Conservation (phyloP, 2,888 invertebrate genomes). For the Liopterus haemorrhoidalis region DNA sequence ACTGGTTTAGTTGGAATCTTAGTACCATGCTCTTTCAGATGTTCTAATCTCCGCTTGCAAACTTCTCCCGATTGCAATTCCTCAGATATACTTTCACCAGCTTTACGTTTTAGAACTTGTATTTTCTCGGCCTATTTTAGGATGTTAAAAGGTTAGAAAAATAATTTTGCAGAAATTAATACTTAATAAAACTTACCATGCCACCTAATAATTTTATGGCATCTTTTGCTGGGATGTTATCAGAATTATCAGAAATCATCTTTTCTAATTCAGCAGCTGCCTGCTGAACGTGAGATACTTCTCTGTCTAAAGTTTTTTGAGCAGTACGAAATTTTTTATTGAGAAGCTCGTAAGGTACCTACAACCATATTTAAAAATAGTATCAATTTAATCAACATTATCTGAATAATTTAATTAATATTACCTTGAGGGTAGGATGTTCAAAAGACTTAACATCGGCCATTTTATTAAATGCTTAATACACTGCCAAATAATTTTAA, state of each 20-base stretch:
- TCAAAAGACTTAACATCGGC: constrained; percentile 91
- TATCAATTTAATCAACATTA: constrained; percentile 9
- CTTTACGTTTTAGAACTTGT: constrained; percentile 86
- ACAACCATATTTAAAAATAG: constrained; percentile 19
- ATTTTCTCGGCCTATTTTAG: constrained; percentile 65
- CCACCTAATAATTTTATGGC: constrained; percentile 77
- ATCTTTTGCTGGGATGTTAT: constrained; percentile 57
- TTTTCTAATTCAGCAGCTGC: constrained; percentile 74
- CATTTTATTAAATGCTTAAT: constrained; percentile 50
- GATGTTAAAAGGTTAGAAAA: not conserved
- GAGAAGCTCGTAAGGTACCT: constrained; percentile 96
- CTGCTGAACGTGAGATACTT: constrained; percentile 81
- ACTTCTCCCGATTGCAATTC: constrained; percentile 86
- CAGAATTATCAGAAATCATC: constrained; percentile 56
- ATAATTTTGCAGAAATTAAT: not conserved
- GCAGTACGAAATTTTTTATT: constrained; percentile 95
- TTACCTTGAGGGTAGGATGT: constrained; percentile 90
- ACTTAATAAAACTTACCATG: constrained; percentile 62
- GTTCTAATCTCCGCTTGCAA: constrained; percentile 88
- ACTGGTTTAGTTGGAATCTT: constrained; percentile 42
- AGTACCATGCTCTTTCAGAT: constrained; percentile 72
- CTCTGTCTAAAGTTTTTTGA: constrained; percentile 90
- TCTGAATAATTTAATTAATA: constrained; percentile 14
- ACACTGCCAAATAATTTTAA: too few species aligned
- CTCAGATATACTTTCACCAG: constrained; percentile 87